These are phyloP conservation scores for Piezodorus guildinii DNA, from an alignment of 1,140 invertebrate species.

Conservation along the genomic window DNA sequence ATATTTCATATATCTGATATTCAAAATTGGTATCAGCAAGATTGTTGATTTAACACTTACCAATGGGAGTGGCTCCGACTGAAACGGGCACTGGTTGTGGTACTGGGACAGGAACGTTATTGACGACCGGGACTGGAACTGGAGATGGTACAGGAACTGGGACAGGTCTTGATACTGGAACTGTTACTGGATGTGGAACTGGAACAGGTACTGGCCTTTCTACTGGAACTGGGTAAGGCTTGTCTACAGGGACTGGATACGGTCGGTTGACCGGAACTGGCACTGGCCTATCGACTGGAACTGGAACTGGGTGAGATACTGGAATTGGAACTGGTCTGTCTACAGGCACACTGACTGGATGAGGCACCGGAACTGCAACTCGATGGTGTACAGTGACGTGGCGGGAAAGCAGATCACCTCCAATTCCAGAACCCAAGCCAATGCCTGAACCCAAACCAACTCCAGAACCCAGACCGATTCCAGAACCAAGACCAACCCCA, in stretches of 20 bases:
- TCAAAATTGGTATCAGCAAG: too few relatives aligned
- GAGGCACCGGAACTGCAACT: constrained; percentile 23
- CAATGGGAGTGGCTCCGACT: background rate
- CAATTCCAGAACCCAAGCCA: background rate
- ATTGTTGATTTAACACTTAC: background rate
- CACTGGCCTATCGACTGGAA: constrained; percentile 25
- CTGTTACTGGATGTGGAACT: constrained; percentile 25
- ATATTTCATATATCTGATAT: background rate
- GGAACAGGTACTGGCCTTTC: constrained; percentile 26
- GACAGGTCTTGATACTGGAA: constrained; percentile 20
- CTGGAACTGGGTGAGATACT: constrained; percentile 22
- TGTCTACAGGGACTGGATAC: constrained; percentile 18
- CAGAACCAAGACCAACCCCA: background rate
- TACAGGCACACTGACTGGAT: constrained; percentile 26
- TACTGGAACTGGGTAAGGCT: constrained; percentile 20
- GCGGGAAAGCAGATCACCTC: constrained; percentile 8
- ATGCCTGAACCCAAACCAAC: constrained; percentile 5
- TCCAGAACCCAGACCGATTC: background rate
- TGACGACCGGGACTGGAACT: constrained; percentile 25
- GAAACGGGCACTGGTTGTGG: constrained; percentile 10
- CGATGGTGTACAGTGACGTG: constrained; percentile 23
- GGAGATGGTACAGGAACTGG: constrained; percentile 21
- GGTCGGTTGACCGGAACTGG: constrained; percentile 25
- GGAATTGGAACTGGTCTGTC: constrained; percentile 26
- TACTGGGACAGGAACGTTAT: constrained; percentile 16